A percentile compares a stretch with the other conserved stretches of the same genome.
phyloP scores from a whole-genome alignment of 1,140 invertebrate genomes.

The Phthorimaea operculella region DNA sequence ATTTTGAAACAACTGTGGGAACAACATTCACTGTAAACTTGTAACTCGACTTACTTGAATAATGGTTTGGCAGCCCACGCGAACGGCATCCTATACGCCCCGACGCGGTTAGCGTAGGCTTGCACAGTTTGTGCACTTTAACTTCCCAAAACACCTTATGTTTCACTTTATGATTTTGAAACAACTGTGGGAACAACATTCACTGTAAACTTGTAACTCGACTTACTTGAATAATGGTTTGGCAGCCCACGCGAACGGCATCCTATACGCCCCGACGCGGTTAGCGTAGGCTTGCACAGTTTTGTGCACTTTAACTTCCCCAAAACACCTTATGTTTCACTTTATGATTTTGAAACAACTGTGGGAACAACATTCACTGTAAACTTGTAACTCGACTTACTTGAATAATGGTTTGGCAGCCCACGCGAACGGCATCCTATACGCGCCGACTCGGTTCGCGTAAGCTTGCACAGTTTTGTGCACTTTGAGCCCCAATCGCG shows the following conservation, averaged over 20 bases:
- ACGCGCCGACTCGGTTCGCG: slow-evolving; percentile 86
- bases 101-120: slow-evolving; percentile 83
- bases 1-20: too few species aligned
- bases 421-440: slow-evolving; percentile 97
- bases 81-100: slow-evolving; percentile 94
- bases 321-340: too few species aligned
- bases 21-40: too few species aligned
- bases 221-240: slow-evolving; percentile 79
- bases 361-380: too few species aligned
- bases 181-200: too few species aligned
- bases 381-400: slow-evolving; percentile 30
- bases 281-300: slow-evolving; percentile 83
- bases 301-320: slow-evolving; percentile 91
- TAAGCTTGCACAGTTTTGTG: slow-evolving; percentile 84
- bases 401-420: slow-evolving; percentile 85
- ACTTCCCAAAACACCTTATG: too few species aligned
- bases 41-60: slow-evolving; percentile 75
- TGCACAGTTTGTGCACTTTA: slow-evolving; percentile 87
- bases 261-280: slow-evolving; percentile 88
- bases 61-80: slow-evolving; percentile 92
- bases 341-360: too few species aligned
- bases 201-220: too few species aligned
- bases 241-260: slow-evolving; percentile 96
- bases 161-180: too few species aligned
- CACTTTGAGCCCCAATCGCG: slow-evolving; percentile 81